A percentile compares a stretch with the other conserved stretches of the same genome.
Conservation (phyloP, 2,888 invertebrate species). For the Torymus texanus region DNA sequence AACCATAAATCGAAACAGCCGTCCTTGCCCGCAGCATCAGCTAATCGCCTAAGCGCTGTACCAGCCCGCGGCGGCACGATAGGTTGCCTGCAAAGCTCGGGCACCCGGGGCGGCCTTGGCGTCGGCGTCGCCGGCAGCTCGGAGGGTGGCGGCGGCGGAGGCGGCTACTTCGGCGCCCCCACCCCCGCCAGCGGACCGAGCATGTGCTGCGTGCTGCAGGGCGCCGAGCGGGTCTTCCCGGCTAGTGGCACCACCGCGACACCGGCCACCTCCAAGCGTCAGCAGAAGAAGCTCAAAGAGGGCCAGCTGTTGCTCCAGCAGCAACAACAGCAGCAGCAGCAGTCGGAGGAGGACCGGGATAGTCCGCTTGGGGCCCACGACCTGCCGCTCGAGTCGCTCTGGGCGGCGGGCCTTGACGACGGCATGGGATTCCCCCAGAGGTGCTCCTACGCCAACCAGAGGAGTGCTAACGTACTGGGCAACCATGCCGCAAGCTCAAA, state of each 20-base stretch:
- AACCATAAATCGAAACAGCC: too few relatives aligned
- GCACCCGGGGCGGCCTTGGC: slow-evolving; percentile 66
- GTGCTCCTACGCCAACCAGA: slow-evolving; percentile 70
- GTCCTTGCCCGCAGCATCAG: too few relatives aligned
- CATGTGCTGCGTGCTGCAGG: slow-evolving; percentile 72
- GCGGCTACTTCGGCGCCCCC: slow-evolving; percentile 63
- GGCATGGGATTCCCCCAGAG: slow-evolving; percentile 72
- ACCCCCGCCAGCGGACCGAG: slow-evolving; percentile 65
- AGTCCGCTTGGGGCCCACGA: slow-evolving; percentile 65
- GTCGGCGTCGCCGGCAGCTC: slow-evolving; percentile 62
- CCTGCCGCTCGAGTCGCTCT: slow-evolving; percentile 72
- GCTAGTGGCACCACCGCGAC: slow-evolving; percentile 56
- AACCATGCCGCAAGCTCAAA: slow-evolving; percentile 48
- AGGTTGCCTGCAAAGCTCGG: slow-evolving; percentile 72
- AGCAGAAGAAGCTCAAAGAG: slow-evolving; percentile 53
- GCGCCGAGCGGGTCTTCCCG: slow-evolving; percentile 71
- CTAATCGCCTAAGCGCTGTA: too few relatives aligned
- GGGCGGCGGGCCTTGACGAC: slow-evolving; percentile 73
- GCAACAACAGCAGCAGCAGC: slow-evolving; percentile 49
- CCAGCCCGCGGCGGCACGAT: slow-evolving; percentile 63
- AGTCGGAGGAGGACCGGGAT: slow-evolving; percentile 46
- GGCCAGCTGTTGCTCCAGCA: slow-evolving; percentile 62
- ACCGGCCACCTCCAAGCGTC: neutral
- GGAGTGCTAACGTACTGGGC: slow-evolving; percentile 56
- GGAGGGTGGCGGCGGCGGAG: slow-evolving; percentile 63